These are phyloP conservation scores for Tetheella fluctuosa DNA, from an alignment of 2,888 invertebrate genomes.

Conservation along the genomic window DNA sequence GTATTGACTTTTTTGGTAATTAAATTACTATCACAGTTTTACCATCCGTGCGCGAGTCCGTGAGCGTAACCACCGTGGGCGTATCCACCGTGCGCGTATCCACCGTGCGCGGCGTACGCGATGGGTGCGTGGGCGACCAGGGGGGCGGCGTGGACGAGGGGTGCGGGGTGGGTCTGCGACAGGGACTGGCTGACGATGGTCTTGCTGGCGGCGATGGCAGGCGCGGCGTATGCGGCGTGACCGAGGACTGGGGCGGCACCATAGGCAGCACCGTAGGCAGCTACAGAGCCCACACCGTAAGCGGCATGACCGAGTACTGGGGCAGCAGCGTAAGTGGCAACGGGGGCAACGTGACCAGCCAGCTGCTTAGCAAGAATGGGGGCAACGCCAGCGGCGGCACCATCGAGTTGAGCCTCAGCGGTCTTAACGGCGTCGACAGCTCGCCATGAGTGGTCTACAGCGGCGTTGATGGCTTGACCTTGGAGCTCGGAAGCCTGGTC, in stretches of 20 bases:
- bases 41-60: slow-evolving; percentile 68
- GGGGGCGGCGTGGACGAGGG: slow-evolving; percentile 52
- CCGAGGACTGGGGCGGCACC: slow-evolving; percentile 20
- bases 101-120: slow-evolving; percentile 34
- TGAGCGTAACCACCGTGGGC: slow-evolving; percentile 56
- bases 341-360: slow-evolving; percentile 61
- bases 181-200: slow-evolving; percentile 67
- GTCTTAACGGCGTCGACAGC: slow-evolving; percentile 76
- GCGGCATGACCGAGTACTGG: slow-evolving; percentile 19
- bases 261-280: slow-evolving; percentile 25
- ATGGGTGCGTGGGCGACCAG: slow-evolving; percentile 46
- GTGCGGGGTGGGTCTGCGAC: slow-evolving; percentile 71
- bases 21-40: slow-evolving; percentile 69
- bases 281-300: slow-evolving; percentile 33
- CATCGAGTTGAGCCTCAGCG: slow-evolving; percentile 73
- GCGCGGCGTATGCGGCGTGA: slow-evolving; percentile 24
- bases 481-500: slow-evolving; percentile 78
- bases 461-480: slow-evolving; percentile 77
- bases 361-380: slow-evolving; percentile 76
- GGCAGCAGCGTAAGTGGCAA: slow-evolving; percentile 32
- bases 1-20: slow-evolving; percentile 73
- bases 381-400: slow-evolving; percentile 76
- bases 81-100: slow-evolving; percentile 41
- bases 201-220: slow-evolving; percentile 54
- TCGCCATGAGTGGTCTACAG: slow-evolving; percentile 78